Base-by-base conservation (phyloP, 2,888 invertebrate genomes). In the Andrena flavipes region DNA sequence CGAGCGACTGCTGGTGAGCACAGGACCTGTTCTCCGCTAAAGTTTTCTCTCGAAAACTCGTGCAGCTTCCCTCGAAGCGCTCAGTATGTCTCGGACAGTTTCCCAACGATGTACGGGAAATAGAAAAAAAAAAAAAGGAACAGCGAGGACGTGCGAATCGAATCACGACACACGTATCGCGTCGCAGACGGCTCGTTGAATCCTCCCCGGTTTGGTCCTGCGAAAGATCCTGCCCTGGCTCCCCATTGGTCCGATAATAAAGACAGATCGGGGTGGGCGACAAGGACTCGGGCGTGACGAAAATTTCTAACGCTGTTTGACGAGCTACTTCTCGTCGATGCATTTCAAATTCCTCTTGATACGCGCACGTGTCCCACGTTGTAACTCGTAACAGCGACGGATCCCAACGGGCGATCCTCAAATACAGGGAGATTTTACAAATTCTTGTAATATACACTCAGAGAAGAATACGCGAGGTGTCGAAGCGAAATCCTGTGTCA, bases 181-280 rank as follows among this genome's bases (percentile, higher is more conserved):
- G 23, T 65, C 64, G 64, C 5, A 51, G 54, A n/a, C 26, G 56
- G 8, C 49, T 8, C 30, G 48, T 73, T 63, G 60, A 69, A 54
- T 64, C 30, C 29, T 67, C n/a, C 62, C 7, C 68, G 62, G 65
- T 71, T 69, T 62, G 33, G 23, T 26, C 10, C 49, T 49, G n/a
- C 60, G 62, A 68, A 33, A 49, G 60, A 33, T 56, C 70, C 8
- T 35, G 54, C 51, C 67, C 76, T 75, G 83, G 85, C 82, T 83
- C 80, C 81, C 82, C 77, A 67, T 85, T 69, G 84, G 54, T 59
- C 64, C 81, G 81, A 76, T 87, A 86, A 88, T 86, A 88, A 88
- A 88, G 89, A 89, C 77, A 78, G 84, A 89, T 89, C 84, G 78
- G 49, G 56, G 73, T 51, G 68, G 63, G 63, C 54, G 69, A 56